phyloP scores from a whole-genome alignment of 2,888 invertebrate species.

The Incurvaria masculella region DNA sequence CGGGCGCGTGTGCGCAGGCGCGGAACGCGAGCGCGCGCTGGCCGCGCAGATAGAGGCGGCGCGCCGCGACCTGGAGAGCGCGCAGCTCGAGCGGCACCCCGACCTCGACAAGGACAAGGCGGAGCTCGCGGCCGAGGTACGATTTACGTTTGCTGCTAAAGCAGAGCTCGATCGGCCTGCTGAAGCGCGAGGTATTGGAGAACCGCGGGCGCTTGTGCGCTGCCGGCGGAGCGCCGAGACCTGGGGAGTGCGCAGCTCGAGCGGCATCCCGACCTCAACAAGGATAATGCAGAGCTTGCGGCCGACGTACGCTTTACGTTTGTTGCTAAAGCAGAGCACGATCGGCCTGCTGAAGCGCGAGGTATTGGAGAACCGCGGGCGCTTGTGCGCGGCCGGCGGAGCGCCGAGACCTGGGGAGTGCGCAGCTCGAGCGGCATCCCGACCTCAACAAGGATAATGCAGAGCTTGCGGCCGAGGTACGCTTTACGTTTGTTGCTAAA shows the following conservation, averaged over 20 bases:
- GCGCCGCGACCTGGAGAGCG: constrained; percentile 32
- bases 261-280: not conserved
- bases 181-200: constrained; percentile 47
- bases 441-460: not conserved
- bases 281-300: not conserved
- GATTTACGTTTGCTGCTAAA: too few relatives aligned
- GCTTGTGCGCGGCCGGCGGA: constrained; percentile 45
- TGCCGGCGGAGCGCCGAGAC: constrained; percentile 43
- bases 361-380: constrained; percentile 43
- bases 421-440: constrained; percentile 1
- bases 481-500: too few relatives aligned
- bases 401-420: constrained; percentile 32
- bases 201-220: constrained; percentile 42
- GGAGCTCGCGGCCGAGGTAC: constrained; percentile 1
- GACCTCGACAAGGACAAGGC: not conserved
- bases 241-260: constrained; percentile 20
- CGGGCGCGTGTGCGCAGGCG: constrained; percentile 41
- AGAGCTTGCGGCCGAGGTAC: not conserved
- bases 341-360: constrained; percentile 48
- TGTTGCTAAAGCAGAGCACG: too few relatives aligned
- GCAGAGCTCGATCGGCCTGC: constrained; percentile 46
- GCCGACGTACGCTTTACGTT: too few relatives aligned
- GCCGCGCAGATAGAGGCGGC: constrained; percentile 47
- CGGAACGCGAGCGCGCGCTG: constrained; percentile 45
- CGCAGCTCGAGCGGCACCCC: constrained; percentile 1